Evolutionary conservation across 1,140 invertebrate genomes (phyloP), one percentile per base, ranked within the genome.

Genomic region (Dryas iulia): DNA sequence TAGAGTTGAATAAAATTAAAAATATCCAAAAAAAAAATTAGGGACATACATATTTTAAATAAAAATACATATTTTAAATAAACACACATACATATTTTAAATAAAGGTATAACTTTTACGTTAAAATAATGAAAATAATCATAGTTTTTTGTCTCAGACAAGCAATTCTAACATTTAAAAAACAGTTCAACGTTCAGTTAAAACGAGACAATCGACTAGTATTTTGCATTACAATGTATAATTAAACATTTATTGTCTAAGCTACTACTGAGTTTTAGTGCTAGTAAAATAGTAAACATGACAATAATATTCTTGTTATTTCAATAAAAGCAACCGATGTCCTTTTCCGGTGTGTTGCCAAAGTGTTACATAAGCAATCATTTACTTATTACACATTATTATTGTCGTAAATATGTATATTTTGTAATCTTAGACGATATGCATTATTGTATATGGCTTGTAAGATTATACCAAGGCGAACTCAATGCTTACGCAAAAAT

Each of bases 391-490:
- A 6, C 26, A 28, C 14, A 56, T 61, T 68, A 68, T 61, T 62
- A 39, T 28, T 2, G 31, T 30, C 23, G 18, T 59, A 33, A 53
- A 63, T 58, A 63, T 63, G 60, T 59, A 26, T 68, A 62, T 59
- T 54, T 58, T n/a, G 62, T 65, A 70, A 65, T 54, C n/a, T 59
- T 56, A 66, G n/a, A 58, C 28, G 33, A 59, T 14, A 39, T 63
- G 31, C 24, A 65, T 65, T 65, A 60, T 35, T 59, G 35, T 64
- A 60, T 52, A 26, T 35, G 21, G 6, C 14, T 11, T 39, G 52
- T 56, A 61, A 30, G 39, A 61, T 54, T 24, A 54, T 33, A 67
- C 23, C 66, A 61, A 56, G 58, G 66, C 24, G n/a, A 33, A 60
- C 35, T 33, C 26, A 7, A 35, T 60, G 39, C 57, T 7, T 56